A percentile compares a stretch with the other conserved stretches of the same genome.
Conservation (phyloP, 2,888 invertebrate species). For the Pseudococcus viburni region DNA sequence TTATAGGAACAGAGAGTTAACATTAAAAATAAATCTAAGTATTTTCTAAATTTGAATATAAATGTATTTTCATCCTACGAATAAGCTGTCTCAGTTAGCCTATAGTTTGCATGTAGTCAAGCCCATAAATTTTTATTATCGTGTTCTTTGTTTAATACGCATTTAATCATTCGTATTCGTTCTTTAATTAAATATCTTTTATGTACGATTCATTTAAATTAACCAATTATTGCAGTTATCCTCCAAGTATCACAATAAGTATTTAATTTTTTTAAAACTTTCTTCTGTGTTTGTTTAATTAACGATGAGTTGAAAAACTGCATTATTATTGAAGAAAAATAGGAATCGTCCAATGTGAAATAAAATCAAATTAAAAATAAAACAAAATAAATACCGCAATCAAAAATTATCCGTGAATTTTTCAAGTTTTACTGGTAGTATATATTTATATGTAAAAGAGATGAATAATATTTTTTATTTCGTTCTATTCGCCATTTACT, state of each 20-base stretch:
- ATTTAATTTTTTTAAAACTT: not conserved
- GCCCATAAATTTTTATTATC: slow-evolving; percentile 3
- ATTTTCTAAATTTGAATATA: too few species aligned
- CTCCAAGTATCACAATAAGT: slow-evolving; percentile 39
- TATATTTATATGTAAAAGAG: too few species aligned
- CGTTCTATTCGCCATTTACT: too few species aligned
- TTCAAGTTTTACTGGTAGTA: too few species aligned
- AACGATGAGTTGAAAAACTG: not conserved
- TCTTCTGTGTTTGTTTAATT: not conserved
- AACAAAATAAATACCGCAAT: not conserved
- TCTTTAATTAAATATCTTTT: not conserved
- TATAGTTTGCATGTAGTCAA: not conserved
- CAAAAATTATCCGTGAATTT: not conserved
- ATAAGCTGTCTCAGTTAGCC: not conserved
- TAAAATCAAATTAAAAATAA: not conserved
- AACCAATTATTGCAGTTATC: not conserved
- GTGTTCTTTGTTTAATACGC: not conserved
- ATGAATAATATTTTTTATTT: too few species aligned
- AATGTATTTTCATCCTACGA: not conserved
- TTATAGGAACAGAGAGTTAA: too few species aligned
- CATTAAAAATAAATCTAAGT: too few species aligned
- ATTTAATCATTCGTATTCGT: not conserved
- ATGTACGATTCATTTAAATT: slow-evolving; percentile 6
- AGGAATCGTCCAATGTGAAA: not conserved
- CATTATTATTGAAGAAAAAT: not conserved